phyloP scores from a whole-genome alignment of 2,797 vertebrate species.

The Chelon labrosus region DNA sequence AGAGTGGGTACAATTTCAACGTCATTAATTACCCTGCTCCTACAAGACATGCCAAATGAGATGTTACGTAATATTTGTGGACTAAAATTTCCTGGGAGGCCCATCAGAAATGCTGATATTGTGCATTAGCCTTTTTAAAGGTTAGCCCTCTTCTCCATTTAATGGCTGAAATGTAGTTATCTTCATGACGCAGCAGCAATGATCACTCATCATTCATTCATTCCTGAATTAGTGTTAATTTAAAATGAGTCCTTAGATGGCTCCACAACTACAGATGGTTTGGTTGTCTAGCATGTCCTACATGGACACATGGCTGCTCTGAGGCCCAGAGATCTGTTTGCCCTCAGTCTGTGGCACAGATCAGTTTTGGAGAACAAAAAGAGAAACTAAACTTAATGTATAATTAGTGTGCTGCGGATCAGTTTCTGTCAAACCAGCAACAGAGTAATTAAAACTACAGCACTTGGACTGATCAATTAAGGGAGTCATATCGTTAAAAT shows the following conservation, averaged over 20 bases:
- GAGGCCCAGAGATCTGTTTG: conserved; percentile 70
- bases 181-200: background rate
- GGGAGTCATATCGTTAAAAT: conserved; percentile 35
- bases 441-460: conserved; percentile 29
- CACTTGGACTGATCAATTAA: conserved; percentile 9
- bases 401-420: background rate
- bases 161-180: conserved; percentile 1
- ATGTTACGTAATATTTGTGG: conserved; percentile 9
- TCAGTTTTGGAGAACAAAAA: conserved; percentile 27
- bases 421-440: conserved; percentile 13
- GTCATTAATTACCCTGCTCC: background rate
- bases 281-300: conserved; percentile 76
- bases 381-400: background rate
- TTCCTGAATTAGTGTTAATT: conserved; percentile 21
- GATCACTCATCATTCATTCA: background rate
- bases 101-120: background rate
- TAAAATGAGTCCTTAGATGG: conserved; percentile 38
- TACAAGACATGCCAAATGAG: background rate
- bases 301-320: conserved; percentile 77
- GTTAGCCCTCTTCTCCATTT: conserved; percentile 2
- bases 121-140: conserved; percentile 15
- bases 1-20: conserved; percentile 16
- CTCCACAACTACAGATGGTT: conserved; percentile 78
- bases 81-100: background rate
- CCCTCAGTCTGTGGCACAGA: conserved; percentile 63